These are phyloP conservation scores for Rattus norvegicus DNA, from an alignment of 2,113 vertebrate species.

Conservation along the genomic window GRCr8 NC_086028.1:93510001-93510500, in stretches of 20 bases:
- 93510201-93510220: neutral
- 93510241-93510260: neutral
- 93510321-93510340: neutral
- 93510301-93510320: no score
- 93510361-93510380: neutral
- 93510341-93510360: neutral
- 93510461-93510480: neutral
- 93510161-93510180: neutral
- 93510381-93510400: neutral
- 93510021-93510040: neutral
- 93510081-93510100: neutral
- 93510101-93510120: neutral
- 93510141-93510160: neutral
- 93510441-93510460: conserved; percentile 27
- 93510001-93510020: neutral
- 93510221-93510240: neutral
- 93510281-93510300: fast-evolving
- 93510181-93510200: neutral
- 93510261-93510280: neutral
- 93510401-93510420: neutral
- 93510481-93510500: neutral
- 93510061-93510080: neutral
- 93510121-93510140: neutral
- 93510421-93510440: neutral
- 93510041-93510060: neutral